phyloP scores from a whole-genome alignment of 1,140 invertebrate species.

The Bemisia tabaci region DNA sequence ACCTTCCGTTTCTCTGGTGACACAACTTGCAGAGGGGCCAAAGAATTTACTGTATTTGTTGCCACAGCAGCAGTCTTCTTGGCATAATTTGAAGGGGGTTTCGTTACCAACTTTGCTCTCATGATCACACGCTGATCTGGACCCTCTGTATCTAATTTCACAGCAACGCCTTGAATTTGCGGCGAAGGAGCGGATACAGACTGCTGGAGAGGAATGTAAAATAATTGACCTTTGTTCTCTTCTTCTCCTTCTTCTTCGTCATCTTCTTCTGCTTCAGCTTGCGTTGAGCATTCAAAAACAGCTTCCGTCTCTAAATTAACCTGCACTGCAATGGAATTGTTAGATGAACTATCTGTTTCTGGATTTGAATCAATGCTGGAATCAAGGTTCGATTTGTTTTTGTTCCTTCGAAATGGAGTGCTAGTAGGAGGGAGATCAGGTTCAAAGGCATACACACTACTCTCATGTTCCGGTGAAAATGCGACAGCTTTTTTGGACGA shows the following conservation, averaged over 20 bases:
- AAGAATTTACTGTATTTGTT: conserved; percentile 1
- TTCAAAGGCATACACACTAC: conserved; percentile 55
- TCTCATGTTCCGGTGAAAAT: conserved; percentile 53
- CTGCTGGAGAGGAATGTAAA: conserved; percentile 49
- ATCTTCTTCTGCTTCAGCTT: conserved; percentile 34
- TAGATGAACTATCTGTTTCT: conserved; percentile 15
- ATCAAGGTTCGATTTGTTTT: conserved; percentile 10
- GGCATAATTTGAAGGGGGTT: conserved; percentile 34
- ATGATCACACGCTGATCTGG: conserved; percentile 47
- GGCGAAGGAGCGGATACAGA: conserved; percentile 34
- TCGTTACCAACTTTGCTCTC: conserved; percentile 50
- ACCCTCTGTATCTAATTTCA: conserved; percentile 48
- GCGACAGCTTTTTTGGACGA: conserved; percentile 37
- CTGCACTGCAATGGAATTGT: conserved; percentile 42
- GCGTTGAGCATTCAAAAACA: conserved; percentile 35
- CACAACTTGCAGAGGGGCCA: conserved; percentile 6
- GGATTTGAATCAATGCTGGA: conserved; percentile 2
- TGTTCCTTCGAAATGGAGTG: conserved; percentile 40
- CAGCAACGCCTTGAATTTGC: conserved; percentile 49
- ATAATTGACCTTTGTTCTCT: conserved; percentile 42
- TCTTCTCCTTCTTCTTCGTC: conserved; percentile 32
- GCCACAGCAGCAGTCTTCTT: conserved; percentile 6
- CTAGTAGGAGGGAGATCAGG: conserved; percentile 37
- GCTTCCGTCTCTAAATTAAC: conserved; percentile 18
- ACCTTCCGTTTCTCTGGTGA: conserved; percentile 21